Percentiles rank a stretch among this genome's conserved stretches.
Conservation (phyloP, 2,113 vertebrate genomes). For the Aix galericulata region DNA sequence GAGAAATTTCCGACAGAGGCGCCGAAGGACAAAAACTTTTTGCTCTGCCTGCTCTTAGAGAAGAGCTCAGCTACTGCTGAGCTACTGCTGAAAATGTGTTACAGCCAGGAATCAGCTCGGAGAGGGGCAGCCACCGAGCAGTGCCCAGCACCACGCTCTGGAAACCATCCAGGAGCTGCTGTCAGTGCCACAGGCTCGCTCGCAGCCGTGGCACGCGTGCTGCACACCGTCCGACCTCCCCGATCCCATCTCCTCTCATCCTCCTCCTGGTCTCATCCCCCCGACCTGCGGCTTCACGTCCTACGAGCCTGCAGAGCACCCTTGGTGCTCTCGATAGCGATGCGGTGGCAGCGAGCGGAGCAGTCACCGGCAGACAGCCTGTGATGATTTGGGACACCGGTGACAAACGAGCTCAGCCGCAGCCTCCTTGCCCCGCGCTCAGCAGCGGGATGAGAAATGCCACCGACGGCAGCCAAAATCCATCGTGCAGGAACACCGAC, state of each 20-base stretch:
- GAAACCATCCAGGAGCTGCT: background rate
- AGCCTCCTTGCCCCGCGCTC: background rate
- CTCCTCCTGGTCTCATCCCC: background rate
- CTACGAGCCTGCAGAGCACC: background rate
- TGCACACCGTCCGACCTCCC: background rate
- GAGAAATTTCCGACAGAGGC: background rate
- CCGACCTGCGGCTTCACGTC: background rate
- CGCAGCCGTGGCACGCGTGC: background rate
- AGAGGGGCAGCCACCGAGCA: constrained; percentile 43
- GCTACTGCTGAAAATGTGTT: constrained; percentile 3
- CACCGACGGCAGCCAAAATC: background rate
- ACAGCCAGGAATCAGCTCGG: background rate
- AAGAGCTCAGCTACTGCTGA: background rate
- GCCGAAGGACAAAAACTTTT: background rate
- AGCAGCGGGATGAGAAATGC: background rate
- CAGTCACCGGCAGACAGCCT: background rate
- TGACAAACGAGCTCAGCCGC: background rate
- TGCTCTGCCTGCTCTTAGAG: background rate
- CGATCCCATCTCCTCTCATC: background rate
- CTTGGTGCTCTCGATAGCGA: background rate
- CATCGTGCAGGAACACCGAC: background rate
- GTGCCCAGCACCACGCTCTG: background rate
- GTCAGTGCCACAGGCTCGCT: background rate
- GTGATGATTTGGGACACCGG: accelerated
- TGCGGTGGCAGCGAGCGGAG: background rate